These are phyloP conservation scores for Agriopis aurantiaria DNA, from an alignment of 2,888 invertebrate species.

Conservation along the genomic window DNA sequence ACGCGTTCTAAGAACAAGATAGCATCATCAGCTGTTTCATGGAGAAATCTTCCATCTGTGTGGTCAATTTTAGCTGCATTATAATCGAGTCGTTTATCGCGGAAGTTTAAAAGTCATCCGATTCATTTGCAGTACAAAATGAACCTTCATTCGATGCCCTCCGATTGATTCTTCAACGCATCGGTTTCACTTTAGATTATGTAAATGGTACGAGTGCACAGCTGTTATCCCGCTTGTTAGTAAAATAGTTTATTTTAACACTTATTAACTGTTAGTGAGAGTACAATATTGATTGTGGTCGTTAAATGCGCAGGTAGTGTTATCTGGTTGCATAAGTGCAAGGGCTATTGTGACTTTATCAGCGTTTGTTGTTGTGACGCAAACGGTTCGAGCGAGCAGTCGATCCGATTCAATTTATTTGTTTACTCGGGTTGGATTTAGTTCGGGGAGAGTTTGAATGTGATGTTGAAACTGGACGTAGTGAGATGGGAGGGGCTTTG, in stretches of 20 bases:
- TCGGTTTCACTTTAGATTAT: conserved; percentile 60
- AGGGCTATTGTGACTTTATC: conserved; percentile 74
- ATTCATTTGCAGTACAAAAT: conserved; percentile 47
- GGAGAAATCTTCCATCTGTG: conserved; percentile 33
- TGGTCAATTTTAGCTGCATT: conserved; percentile 36
- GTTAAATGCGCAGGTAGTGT: conserved; percentile 67
- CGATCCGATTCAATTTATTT: conserved; percentile 28
- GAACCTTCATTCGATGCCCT: conserved; percentile 47
- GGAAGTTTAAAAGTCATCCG: conserved; percentile 50
- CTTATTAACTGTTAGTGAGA: conserved; percentile 48
- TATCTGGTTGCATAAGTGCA: conserved; percentile 80
- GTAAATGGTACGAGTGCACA: conserved; percentile 68
- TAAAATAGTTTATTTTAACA: conserved; percentile 47
- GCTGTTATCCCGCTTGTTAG: conserved; percentile 62
- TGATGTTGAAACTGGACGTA: conserved; percentile 1
- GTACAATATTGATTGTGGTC: conserved; percentile 50
- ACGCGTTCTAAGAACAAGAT: conserved; percentile 16
- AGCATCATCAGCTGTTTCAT: conserved; percentile 27
- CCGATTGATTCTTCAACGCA: conserved; percentile 56
- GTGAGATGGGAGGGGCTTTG: background rate
- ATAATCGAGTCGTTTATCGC: conserved; percentile 48
- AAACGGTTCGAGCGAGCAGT: conserved; percentile 48
- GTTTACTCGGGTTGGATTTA: conserved; percentile 27
- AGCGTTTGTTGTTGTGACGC: conserved; percentile 60
- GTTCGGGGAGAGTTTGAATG: conserved; percentile 5